Percentiles rank a stretch among this genome's conserved stretches.
Conservation (phyloP, 1,140 invertebrate genomes). For the Danaus plexippus region DNA sequence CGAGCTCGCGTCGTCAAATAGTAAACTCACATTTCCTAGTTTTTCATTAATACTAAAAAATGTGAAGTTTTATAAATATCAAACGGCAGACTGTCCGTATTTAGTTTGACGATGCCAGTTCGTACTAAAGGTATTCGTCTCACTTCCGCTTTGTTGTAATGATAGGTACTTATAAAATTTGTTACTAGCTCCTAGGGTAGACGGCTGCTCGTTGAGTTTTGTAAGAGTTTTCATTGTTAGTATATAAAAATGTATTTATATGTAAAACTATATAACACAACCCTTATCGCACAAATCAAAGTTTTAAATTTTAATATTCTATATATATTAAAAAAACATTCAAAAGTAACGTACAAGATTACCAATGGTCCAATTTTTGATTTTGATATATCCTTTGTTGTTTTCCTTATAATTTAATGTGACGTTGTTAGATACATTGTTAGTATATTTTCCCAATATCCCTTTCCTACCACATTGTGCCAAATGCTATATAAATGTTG, state of each 20-base stretch:
- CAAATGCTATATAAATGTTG: slow-evolving; percentile 33
- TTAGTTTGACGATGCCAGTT: no score
- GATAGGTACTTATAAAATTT: slow-evolving; percentile 23
- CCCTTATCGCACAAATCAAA: slow-evolving; percentile 17
- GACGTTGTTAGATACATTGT: slow-evolving; percentile 1
- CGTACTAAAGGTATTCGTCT: slow-evolving; percentile 23
- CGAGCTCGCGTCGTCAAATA: no score
- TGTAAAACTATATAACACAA: slow-evolving; percentile 8
- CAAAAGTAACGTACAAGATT: slow-evolving; percentile 5
- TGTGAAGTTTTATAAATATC: no score
- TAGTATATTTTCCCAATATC: slow-evolving; percentile 15
- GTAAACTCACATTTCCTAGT: no score
- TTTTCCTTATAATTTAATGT: no score
- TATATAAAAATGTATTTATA: slow-evolving; percentile 44
- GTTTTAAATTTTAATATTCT: slow-evolving; percentile 7
- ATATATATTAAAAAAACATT: not conserved
- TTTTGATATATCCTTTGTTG: slow-evolving; percentile 2
- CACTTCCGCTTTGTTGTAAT: slow-evolving; percentile 36
- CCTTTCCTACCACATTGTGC: slow-evolving; percentile 33
- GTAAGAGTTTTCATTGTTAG: slow-evolving; percentile 53
- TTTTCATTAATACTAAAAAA: no score
- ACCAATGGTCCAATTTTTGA: slow-evolving; percentile 9
- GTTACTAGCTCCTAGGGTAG: slow-evolving; percentile 28
- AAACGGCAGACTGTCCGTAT: no score
- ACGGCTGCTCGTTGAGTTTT: slow-evolving; percentile 36